Base-by-base conservation (phyloP, 2,797 vertebrate genomes). In the Typhlichthys eigenmanni region DNA sequence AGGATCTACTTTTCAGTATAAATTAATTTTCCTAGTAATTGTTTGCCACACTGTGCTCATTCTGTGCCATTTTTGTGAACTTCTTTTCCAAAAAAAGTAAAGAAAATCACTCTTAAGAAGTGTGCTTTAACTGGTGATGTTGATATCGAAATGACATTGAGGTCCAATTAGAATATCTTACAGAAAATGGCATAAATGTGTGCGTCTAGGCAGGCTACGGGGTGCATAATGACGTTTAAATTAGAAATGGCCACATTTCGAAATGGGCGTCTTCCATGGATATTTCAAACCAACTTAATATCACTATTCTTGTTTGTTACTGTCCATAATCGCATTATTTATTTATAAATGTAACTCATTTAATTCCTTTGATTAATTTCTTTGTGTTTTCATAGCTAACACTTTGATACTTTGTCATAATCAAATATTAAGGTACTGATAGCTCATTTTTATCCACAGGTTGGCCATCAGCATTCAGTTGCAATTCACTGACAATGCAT, bases 381-480 rank as follows among this genome's bases (percentile, higher is more conserved):
- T 65, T 61, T 34, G 45, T 51, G 13, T 34, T 8, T 13, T 6
- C 12, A 56, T 67, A 16, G 10, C 32, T 60, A n/a, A 14, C 19
- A 49, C n/a, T 24, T 14, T 4, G 24, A 29, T 29, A 29, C 24
- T 29, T 11, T 60, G 2, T 16, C 19, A 51, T 16, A 58, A 29
- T 17, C n/a, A 65, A 56, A 60, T 55, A 66, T 60, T 63, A 50
- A 47, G 49, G 38, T 59, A 53, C 14, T 56, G 14, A 47, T 4
- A 38, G 68, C 71, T 79, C 74, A 63, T 75, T 64, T 74, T 85
- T 75, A 61, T 85, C 78, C 78, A 86, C 86, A 79, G 85, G 83
- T 68, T 85, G 85, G 83, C 72, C 45, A 65, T 74, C 67, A 65
- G 57, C 47, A 1, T 34, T 73, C 14, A 63, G 70, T 72, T 76